Base-by-base conservation (phyloP, 1,140 invertebrate genomes). In the Phymorhynchus buccinoides region DNA sequence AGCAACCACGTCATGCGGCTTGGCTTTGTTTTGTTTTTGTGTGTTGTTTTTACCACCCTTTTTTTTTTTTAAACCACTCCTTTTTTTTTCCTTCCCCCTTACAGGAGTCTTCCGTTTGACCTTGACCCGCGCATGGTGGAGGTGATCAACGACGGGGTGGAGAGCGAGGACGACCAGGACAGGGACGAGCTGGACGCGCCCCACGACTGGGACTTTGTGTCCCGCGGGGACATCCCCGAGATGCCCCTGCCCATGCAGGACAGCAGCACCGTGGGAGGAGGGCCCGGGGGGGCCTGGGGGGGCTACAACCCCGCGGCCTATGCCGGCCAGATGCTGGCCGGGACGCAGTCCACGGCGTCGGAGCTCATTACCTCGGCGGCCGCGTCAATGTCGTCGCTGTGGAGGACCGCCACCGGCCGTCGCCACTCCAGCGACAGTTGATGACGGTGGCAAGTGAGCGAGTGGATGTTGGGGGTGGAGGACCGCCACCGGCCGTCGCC, bases 131-230 rank as follows among this genome's bases (percentile, higher is more conserved):
- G 93, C 85, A 88, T 94, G 84, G 87, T 90, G 75, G 84, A 88
- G 88, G 94, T 94, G 27, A 93, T 96, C 71, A 95, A 96, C 88
- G 95, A 95, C 44, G 80, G 84, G 22, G 84, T 80, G 73, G 80
- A 80, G 30, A 85, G 81, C 66, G 78, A 86, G 30, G 86, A 86
- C 3, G 84, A 87, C 41, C 83, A 87, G 18, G 86, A 86, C 32
- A 87, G 89, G 18, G 87, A 87, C 42, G 77, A 79, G 44, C 30
- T 73, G 35, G 86, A 85, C 14, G 30, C 84, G 35, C 71, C 71
- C 32, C 41, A 80, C 35, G 89, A 90, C 56, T 90, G 89, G 89
- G 88, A 89, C 75, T 80, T 83, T 48, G 88, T 90, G 12, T 71
- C 80, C 30, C 79, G 85, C 30, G 87, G 88, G 37, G 42, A 84